phyloP scores from a whole-genome alignment of 2,113 vertebrate species.

The Gasterosteus aculeatus region DNA sequence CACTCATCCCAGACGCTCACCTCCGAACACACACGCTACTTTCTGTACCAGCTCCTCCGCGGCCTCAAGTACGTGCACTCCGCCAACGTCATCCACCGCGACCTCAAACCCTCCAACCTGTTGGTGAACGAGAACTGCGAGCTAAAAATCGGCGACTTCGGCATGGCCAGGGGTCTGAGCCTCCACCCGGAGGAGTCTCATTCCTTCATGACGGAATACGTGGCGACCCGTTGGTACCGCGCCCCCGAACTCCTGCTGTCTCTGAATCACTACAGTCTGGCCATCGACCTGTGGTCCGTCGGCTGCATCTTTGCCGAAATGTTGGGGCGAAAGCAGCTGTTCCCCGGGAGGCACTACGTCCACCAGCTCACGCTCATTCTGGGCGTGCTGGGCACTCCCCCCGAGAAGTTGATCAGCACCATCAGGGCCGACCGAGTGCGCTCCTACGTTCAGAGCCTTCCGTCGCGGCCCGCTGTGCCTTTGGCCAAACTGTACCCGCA shows the following conservation, averaged over 20 bases:
- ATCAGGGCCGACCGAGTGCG: conserved; percentile 92
- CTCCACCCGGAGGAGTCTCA: conserved; percentile 87
- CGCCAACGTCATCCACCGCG: conserved; percentile 95
- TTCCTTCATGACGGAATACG: conserved; percentile 95
- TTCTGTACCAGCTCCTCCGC: conserved; percentile 95
- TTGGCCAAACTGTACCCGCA: conserved; percentile 85
- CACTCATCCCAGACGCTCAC: conserved; percentile 91
- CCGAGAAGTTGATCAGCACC: conserved; percentile 83
- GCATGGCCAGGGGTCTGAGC: conserved; percentile 93
- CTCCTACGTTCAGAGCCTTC: conserved; percentile 90
- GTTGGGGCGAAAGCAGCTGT: conserved; percentile 91
- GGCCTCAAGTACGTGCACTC: conserved; percentile 98
- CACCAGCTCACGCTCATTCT: conserved; percentile 95
- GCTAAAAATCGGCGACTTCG: conserved; percentile 96
- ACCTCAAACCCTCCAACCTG: conserved; percentile 95
- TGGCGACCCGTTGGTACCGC: conserved; percentile 96
- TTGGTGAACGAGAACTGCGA: conserved; percentile 97
- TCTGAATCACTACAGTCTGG: conserved; percentile 90
- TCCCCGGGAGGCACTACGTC: conserved; percentile 92
- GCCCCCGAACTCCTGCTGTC: conserved; percentile 94
- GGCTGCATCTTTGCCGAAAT: conserved; percentile 98
- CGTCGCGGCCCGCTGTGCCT: conserved; percentile 84
- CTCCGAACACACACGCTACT: conserved; percentile 93
- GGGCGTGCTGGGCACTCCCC: conserved; percentile 90
- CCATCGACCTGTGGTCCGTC: conserved; percentile 95